A percentile compares a stretch with the other conserved stretches of the same genome.
Conservation (phyloP, 2,113 vertebrate species). For the Phyllostomus discolor region DNA sequence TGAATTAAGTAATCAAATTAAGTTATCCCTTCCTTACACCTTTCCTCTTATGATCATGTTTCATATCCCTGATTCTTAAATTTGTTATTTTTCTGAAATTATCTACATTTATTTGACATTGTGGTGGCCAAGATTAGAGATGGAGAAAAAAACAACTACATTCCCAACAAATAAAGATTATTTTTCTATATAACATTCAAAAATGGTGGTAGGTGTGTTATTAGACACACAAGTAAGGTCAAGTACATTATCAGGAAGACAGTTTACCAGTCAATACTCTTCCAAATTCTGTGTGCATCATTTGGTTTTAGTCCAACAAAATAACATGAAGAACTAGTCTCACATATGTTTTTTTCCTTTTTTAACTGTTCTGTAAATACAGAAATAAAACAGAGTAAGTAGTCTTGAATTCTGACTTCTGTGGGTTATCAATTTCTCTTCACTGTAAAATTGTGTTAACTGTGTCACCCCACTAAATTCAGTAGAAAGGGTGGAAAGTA, state of each 20-base stretch:
- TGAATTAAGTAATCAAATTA: background rate
- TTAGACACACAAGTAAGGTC: background rate
- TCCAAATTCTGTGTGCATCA: background rate
- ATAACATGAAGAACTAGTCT: background rate
- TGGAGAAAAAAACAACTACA: background rate
- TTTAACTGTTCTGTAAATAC: background rate
- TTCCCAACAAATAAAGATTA: background rate
- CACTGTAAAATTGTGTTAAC: background rate
- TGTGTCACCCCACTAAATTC: no score
- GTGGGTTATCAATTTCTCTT: background rate
- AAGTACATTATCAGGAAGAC: background rate
- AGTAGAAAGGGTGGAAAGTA: no score
- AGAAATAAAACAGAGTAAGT: background rate
- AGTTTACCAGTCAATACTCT: background rate
- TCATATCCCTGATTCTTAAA: background rate
- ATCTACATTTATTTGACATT: background rate
- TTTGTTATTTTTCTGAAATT: background rate
- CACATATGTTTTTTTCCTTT: background rate
- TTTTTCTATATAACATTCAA: background rate
- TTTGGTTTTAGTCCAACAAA: background rate
- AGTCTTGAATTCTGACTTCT: background rate
- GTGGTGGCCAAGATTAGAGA: background rate
- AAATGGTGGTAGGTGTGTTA: background rate
- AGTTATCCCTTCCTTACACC: background rate
- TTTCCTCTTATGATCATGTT: background rate